Evolutionary conservation across 2,113 vertebrate species (phyloP).

Genomic region (Rhadina sibilatrix): DNA sequence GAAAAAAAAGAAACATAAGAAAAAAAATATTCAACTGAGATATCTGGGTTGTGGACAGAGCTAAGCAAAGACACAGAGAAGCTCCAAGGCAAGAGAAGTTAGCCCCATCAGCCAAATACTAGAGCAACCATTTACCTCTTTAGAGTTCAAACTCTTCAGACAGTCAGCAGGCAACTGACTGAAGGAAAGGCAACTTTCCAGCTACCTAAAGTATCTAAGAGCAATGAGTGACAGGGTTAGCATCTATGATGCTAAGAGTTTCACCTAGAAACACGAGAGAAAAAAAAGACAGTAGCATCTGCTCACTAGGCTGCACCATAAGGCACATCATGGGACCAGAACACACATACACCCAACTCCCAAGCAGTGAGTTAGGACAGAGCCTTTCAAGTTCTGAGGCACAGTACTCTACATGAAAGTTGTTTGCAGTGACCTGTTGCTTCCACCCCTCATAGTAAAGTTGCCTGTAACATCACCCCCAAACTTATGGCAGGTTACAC

Average conservation of each 20-base stretch:
- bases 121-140: not conserved
- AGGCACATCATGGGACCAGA: not conserved
- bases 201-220: not conserved
- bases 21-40: not conserved
- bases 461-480: not conserved
- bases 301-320: not conserved
- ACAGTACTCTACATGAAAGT: not conserved
- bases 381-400: not conserved
- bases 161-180: not conserved
- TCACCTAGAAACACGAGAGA: not conserved
- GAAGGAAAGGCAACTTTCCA: not conserved
- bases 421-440: not conserved
- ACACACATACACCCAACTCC: not conserved
- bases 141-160: not conserved
- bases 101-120: not conserved
- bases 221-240: not conserved
- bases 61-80: not conserved
- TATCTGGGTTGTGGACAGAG: not conserved
- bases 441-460: not conserved
- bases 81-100: not conserved
- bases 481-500: not conserved
- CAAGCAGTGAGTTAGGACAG: not conserved
- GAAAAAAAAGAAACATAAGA: not conserved
- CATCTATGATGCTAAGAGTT: not conserved
- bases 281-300: not conserved